phyloP scores from a whole-genome alignment of 92 coral and sea anemone genomes.

The Actinostola sp. region DNA sequence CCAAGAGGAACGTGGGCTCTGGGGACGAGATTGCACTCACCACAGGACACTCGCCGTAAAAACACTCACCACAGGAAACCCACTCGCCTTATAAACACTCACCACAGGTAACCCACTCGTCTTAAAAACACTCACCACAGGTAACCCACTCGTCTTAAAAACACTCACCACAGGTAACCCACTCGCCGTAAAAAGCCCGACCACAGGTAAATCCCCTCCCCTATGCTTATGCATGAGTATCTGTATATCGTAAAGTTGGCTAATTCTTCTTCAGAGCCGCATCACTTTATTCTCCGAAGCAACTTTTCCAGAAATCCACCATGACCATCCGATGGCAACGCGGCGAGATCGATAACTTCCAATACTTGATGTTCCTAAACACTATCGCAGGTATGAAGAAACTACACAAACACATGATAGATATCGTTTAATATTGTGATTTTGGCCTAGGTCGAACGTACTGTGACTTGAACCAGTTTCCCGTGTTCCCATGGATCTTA shows the following conservation, averaged over 20 bases:
- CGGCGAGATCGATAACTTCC: slow-evolving; percentile 86
- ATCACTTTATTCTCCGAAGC: slow-evolving; percentile 85
- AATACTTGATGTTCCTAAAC: slow-evolving; percentile 94
- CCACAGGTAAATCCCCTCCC: too few relatives aligned
- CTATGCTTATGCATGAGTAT: neutral
- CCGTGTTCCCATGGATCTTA: slow-evolving; percentile 97
- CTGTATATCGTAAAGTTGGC: neutral
- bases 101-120: too few relatives aligned
- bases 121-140: too few relatives aligned
- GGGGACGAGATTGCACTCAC: too few relatives aligned
- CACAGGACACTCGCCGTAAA: too few relatives aligned
- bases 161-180: too few relatives aligned
- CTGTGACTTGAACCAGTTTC: slow-evolving; percentile 97
- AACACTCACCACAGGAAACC: too few relatives aligned
- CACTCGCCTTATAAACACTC: too few relatives aligned
- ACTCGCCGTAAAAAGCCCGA: too few relatives aligned
- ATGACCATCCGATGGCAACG: slow-evolving; percentile 95
- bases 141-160: too few relatives aligned
- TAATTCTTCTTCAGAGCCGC: slow-evolving; percentile 73
- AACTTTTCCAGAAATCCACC: slow-evolving; percentile 90
- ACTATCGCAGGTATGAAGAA: slow-evolving; percentile 82
- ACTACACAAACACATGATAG: neutral
- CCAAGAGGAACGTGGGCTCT: too few relatives aligned
- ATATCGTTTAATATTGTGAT: neutral
- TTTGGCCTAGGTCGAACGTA: slow-evolving; percentile 80